A percentile compares a stretch with the other conserved stretches of the same genome.
Evolutionary conservation across 1,140 invertebrate species (phyloP).

Genomic region (Berghia stephanieae): DNA sequence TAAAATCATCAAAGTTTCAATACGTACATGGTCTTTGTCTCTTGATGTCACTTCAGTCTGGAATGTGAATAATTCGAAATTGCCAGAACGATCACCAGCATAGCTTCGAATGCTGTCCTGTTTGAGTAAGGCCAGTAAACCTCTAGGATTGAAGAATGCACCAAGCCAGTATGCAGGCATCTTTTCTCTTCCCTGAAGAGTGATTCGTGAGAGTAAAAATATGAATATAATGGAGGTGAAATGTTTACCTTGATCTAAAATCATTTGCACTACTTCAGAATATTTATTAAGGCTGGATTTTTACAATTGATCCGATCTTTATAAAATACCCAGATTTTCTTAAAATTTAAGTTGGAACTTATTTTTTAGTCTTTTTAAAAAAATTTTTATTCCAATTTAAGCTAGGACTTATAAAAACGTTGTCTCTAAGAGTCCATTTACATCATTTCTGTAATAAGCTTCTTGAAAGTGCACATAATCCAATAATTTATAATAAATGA

Average conservation of each 20-base stretch:
- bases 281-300: not conserved
- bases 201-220: no score
- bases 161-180: slow-evolving; percentile 66
- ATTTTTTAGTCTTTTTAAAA: no score
- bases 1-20: no score
- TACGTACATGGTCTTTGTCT: slow-evolving; percentile 67
- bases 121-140: slow-evolving; percentile 62
- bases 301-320: no score
- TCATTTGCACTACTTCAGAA: slow-evolving; percentile 21
- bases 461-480: no score
- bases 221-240: not conserved
- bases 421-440: no score
- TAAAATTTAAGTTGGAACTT: no score
- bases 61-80: slow-evolving; percentile 62
- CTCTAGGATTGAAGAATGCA: slow-evolving; percentile 63
- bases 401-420: no score
- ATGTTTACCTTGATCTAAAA: not conserved
- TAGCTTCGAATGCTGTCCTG: slow-evolving; percentile 57
- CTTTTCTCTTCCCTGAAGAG: slow-evolving; percentile 65
- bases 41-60: slow-evolving; percentile 65
- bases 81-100: slow-evolving; percentile 56
- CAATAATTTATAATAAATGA: not conserved
- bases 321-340: no score
- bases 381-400: no score
- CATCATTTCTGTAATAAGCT: no score